These are phyloP conservation scores for Gymnothorax reevesii DNA, from an alignment of 2,797 vertebrate species.

Conservation along the genomic window DNA sequence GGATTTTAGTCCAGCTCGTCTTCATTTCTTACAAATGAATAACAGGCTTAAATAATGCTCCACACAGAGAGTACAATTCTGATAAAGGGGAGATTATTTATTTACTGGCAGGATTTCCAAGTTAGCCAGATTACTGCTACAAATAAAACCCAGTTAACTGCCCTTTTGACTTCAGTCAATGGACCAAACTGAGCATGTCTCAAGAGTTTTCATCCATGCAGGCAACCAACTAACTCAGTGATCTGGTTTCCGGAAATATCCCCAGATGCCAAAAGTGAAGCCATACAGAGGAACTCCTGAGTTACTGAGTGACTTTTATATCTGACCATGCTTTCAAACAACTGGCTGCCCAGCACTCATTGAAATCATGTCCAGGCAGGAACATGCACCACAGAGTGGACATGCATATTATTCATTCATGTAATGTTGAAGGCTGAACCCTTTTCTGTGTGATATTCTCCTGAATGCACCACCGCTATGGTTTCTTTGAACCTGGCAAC, in stretches of 20 bases:
- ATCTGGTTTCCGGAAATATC: too few species aligned
- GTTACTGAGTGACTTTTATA: slow-evolving; percentile 99
- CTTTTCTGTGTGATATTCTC: slow-evolving; percentile 75
- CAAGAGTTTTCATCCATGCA: too few species aligned
- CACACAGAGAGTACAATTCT: slow-evolving; percentile 81
- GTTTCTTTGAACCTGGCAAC: slow-evolving; percentile 74
- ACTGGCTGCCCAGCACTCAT: slow-evolving; percentile 86
- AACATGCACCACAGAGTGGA: slow-evolving; percentile 81
- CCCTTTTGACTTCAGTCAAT: too few species aligned
- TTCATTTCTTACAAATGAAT: too few species aligned
- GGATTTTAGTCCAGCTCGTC: too few species aligned
- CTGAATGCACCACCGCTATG: slow-evolving; percentile 80
- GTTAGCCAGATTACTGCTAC: too few species aligned
- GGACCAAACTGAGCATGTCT: too few species aligned
- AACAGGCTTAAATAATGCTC: not conserved
- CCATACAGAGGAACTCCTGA: slow-evolving; percentile 96
- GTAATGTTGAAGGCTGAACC: slow-evolving; percentile 87
- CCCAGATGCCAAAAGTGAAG: slow-evolving; percentile 91
- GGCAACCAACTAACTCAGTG: too few species aligned
- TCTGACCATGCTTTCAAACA: slow-evolving; percentile 84
- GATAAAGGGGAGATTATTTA: slow-evolving; percentile 83
- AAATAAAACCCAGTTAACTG: too few species aligned
- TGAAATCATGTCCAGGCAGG: slow-evolving; percentile 92
- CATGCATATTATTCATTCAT: slow-evolving; percentile 95
- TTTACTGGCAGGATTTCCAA: too few species aligned